A percentile compares a stretch with the other conserved stretches of the same genome.
Conservation (phyloP, 2,888 invertebrate species). For the Leucozona laternaria region DNA sequence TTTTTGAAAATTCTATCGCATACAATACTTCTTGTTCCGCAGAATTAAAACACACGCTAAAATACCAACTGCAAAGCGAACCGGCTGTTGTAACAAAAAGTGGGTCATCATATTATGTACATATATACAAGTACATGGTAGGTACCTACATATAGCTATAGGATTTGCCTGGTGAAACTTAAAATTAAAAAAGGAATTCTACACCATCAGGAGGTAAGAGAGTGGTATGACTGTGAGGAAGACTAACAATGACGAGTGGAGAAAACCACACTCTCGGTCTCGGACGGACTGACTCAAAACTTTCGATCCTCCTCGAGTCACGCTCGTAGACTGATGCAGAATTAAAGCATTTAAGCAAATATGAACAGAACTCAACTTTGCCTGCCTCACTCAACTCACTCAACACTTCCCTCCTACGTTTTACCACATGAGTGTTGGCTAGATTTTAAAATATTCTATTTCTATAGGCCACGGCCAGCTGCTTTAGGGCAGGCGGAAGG, state of each 20-base stretch:
- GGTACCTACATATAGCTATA: not conserved
- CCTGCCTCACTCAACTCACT: constrained; percentile 13
- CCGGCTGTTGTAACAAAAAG: not conserved
- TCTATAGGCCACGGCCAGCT: constrained; percentile 13
- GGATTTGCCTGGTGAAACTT: constrained; percentile 1
- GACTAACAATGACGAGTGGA: constrained; percentile 26
- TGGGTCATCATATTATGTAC: not conserved
- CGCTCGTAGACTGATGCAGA: constrained; percentile 22
- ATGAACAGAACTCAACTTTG: constrained; percentile 28
- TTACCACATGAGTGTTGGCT: constrained; percentile 32
- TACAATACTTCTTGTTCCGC: not conserved
- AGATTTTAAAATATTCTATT: constrained; percentile 40
- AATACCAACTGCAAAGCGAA: not conserved
- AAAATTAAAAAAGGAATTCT: not conserved
- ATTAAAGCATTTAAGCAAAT: constrained; percentile 52
- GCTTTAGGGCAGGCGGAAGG: not conserved
- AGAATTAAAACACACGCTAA: not conserved
- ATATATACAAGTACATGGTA: too few relatives aligned
- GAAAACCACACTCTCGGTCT: constrained; percentile 39
- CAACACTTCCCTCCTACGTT: not conserved
- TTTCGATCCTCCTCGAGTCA: constrained; percentile 14
- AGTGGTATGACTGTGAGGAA: not conserved
- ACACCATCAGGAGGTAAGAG: not conserved
- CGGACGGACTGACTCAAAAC: not conserved
- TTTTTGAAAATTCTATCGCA: not conserved